Conservation (phyloP, 2,113 vertebrate genomes). For the Indri indri region DNA sequence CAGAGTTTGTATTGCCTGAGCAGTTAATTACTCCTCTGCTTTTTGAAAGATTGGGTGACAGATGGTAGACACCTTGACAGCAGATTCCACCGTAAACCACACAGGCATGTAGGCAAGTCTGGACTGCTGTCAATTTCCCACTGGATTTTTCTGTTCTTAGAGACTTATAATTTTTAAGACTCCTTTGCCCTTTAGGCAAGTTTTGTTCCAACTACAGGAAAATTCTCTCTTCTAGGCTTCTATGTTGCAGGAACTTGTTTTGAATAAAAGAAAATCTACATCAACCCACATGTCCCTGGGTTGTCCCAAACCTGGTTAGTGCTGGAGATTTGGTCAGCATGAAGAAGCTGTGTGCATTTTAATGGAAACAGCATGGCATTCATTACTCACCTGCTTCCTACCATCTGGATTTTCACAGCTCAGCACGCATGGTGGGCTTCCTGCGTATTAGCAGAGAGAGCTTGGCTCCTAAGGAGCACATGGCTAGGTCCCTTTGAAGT, state of each 20-base stretch:
- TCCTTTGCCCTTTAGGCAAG: background rate
- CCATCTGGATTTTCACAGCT: conserved; percentile 75
- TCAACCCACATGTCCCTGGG: background rate
- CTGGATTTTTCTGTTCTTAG: background rate
- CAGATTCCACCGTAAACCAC: conserved; percentile 40
- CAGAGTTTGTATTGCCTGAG: conserved; percentile 12
- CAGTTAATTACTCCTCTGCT: conserved; percentile 57
- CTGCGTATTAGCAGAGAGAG: background rate
- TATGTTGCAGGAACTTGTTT: conserved; percentile 8
- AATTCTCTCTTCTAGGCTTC: conserved; percentile 4
- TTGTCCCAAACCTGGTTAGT: background rate
- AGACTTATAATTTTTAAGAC: conserved; percentile 16
- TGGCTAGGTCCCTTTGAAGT: background rate
- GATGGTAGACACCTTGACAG: conserved; percentile 62
- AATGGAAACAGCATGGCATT: conserved; percentile 60
- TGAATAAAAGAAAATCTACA: conserved; percentile 30
- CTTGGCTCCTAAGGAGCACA: background rate
- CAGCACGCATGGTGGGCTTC: conserved; percentile 48
- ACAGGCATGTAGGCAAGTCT: conserved; percentile 15
- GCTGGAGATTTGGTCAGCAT: background rate
- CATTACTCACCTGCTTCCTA: conserved; percentile 69
- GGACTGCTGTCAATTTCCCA: background rate
- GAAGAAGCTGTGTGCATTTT: conserved; percentile 46
- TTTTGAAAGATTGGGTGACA: conserved; percentile 33
- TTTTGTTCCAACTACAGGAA: background rate